Conservation (phyloP, 1,140 invertebrate genomes). For the Acromyrmex heyeri region DNA sequence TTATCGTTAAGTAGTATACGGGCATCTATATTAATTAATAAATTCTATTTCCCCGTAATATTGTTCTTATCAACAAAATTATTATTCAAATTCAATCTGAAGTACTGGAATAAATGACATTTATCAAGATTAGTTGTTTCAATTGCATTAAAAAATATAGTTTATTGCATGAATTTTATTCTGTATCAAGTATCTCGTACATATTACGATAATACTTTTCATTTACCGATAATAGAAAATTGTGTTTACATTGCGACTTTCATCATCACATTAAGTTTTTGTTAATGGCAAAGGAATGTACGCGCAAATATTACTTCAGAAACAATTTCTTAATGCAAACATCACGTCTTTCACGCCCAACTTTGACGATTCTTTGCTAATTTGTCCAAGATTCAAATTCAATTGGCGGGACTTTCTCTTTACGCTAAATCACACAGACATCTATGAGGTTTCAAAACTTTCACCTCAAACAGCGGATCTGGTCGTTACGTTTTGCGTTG, state of each 20-base stretch:
- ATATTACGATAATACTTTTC: not conserved
- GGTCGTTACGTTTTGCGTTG: slow-evolving; percentile 17
- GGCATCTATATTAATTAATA: not conserved
- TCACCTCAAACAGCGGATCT: slow-evolving; percentile 42
- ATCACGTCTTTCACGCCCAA: not conserved
- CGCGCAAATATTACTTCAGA: not conserved
- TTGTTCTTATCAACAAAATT: not conserved
- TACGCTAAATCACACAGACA: not conserved
- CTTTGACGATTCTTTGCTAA: not conserved
- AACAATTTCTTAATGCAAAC: not conserved
- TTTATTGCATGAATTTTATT: slow-evolving; percentile 12
- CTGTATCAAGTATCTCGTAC: not conserved
- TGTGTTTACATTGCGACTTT: not conserved
- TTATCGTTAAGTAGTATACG: not conserved
- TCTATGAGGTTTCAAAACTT: slow-evolving; percentile 32
- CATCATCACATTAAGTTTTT: slow-evolving; percentile 14
- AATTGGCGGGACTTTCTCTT: slow-evolving; percentile 49
- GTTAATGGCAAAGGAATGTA: not conserved
- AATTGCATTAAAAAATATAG: not conserved
- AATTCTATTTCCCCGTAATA: not conserved
- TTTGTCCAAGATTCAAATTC: slow-evolving; percentile 33
- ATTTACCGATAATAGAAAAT: not conserved
- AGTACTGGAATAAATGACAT: not conserved
- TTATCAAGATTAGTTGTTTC: not conserved
- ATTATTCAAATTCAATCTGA: slow-evolving; percentile 6